Evolutionary conservation across 2,888 invertebrate species (phyloP).

Genomic region (Alloplasta piceator): DNA sequence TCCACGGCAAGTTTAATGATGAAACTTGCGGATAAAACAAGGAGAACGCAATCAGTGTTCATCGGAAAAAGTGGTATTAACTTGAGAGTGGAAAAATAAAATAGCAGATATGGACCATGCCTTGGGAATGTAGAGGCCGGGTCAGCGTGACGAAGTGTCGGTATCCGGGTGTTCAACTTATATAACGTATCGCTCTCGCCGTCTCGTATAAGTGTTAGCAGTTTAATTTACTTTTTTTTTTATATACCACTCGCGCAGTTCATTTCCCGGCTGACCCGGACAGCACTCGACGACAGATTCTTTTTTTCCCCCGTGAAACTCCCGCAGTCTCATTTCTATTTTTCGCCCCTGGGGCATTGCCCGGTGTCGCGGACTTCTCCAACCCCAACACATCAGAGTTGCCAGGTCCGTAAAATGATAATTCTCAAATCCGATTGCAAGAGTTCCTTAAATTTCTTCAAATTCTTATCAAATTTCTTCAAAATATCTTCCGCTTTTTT

Average conservation of each 20-base stretch:
- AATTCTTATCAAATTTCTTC: too few species aligned
- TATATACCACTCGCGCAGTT: slow-evolving; percentile 38
- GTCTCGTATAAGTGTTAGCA: slow-evolving; percentile 51
- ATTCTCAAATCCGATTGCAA: too few species aligned
- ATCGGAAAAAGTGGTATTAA: slow-evolving; percentile 5
- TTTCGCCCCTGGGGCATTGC: slow-evolving; percentile 2
- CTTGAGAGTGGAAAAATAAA: neutral
- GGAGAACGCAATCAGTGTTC: neutral
- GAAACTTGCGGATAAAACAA: slow-evolving; percentile 5
- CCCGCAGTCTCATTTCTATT: neutral
- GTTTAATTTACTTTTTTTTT: slow-evolving; percentile 60
- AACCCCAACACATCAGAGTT: slow-evolving; percentile 8
- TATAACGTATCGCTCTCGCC: slow-evolving; percentile 15
- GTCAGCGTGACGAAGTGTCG: slow-evolving; percentile 39
- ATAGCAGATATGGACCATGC: neutral
- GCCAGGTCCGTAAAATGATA: too few species aligned
- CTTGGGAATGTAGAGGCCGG: neutral
- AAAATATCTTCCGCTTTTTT: too few species aligned
- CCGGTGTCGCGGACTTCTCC: slow-evolving; percentile 14
- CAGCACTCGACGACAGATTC: slow-evolving; percentile 28
- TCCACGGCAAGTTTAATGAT: slow-evolving; percentile 39
- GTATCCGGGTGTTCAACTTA: slow-evolving; percentile 3
- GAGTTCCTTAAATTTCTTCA: too few species aligned
- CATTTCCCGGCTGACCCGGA: slow-evolving; percentile 59
- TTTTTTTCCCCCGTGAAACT: neutral